Evolutionary conservation across 64 coral and sea anemone genomes (phyloP).

Genomic region (Orbicella faveolata): DNA sequence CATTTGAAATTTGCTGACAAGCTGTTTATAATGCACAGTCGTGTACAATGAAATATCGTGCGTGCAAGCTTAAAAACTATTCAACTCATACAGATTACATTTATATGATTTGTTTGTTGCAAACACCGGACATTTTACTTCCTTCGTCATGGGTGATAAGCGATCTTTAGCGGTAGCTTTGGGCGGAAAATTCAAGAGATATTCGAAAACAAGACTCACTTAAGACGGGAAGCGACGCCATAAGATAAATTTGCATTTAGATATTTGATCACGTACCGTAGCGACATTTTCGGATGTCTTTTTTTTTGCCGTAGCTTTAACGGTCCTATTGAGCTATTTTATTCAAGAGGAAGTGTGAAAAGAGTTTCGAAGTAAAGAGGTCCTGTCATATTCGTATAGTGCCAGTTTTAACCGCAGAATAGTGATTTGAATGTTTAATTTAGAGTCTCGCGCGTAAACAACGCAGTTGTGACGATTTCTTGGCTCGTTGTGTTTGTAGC

Average conservation of each 20-base stretch:
- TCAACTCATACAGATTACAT: not conserved
- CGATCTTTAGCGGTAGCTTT: too few relatives aligned
- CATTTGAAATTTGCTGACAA: not conserved
- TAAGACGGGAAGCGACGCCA: not conserved
- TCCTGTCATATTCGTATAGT: not conserved
- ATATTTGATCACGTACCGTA: too few relatives aligned
- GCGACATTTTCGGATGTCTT: too few relatives aligned
- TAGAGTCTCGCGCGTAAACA: constrained; percentile 2
- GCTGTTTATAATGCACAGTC: not conserved
- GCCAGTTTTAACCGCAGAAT: constrained; percentile 4
- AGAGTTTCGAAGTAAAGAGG: not conserved
- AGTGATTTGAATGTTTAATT: constrained; percentile 32
- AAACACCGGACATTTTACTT: not conserved
- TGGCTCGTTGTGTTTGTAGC: constrained; percentile 69
- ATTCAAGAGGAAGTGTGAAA: not conserved
- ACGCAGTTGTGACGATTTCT: not conserved
- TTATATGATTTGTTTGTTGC: not conserved
- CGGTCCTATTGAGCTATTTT: not conserved
- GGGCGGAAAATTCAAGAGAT: too few relatives aligned
- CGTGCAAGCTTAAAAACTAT: not conserved
- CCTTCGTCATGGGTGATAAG: not conserved
- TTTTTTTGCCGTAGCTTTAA: not conserved
- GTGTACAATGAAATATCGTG: not conserved
- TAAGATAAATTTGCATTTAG: not conserved
- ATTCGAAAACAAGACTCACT: not conserved